Percentiles rank a stretch among this genome's conserved stretches.
phyloP scores from a whole-genome alignment of 2,888 invertebrate species.

The Steromphala cineraria region DNA sequence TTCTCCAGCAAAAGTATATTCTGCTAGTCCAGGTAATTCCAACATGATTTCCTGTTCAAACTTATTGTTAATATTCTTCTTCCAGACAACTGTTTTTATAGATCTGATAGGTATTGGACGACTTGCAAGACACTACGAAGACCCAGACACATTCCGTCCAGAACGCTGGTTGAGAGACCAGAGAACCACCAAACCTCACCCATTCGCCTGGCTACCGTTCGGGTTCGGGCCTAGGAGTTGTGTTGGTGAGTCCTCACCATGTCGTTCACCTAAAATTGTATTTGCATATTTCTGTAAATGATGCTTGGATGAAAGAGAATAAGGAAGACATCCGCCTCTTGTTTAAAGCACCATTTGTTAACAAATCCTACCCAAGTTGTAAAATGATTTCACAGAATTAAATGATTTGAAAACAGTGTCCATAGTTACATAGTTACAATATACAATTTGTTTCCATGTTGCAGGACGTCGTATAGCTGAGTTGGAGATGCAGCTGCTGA shows the following conservation, averaged over 20 bases:
- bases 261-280: too few relatives aligned
- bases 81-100: constrained; percentile 23
- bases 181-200: neutral
- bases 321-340: too few relatives aligned
- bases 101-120: constrained; percentile 25
- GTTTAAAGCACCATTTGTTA: too few relatives aligned
- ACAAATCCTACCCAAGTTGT: too few relatives aligned
- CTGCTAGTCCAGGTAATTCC: too few relatives aligned
- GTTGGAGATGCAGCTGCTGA: constrained; percentile 18
- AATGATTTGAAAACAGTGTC: too few relatives aligned
- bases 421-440: too few relatives aligned
- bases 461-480: constrained; percentile 17
- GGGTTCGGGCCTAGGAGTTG: constrained; percentile 22
- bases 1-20: too few relatives aligned
- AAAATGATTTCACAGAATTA: too few relatives aligned
- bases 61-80: neutral
- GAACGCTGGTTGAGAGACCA: constrained; percentile 23
- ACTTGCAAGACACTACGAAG: constrained; percentile 27
- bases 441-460: neutral
- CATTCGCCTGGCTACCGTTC: constrained; percentile 14
- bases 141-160: constrained; percentile 20
- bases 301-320: too few relatives aligned
- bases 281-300: too few relatives aligned
- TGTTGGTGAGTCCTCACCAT: neutral
- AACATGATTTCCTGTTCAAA: too few relatives aligned